These are phyloP conservation scores for Schizotus pectinicornis DNA, from an alignment of 2,888 invertebrate species.

Conservation along the genomic window DNA sequence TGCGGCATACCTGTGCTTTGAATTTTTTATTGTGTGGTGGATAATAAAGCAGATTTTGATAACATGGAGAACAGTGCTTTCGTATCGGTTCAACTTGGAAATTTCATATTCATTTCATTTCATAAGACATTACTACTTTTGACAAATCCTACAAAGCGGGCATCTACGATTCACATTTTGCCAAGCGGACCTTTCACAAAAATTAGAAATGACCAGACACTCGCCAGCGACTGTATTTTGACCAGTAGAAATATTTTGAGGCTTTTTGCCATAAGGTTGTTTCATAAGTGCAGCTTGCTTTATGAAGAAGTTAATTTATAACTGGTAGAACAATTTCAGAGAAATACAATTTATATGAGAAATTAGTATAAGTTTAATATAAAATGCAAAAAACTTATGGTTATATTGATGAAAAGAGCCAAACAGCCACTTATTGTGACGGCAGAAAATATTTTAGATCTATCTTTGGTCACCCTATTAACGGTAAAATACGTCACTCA, in stretches of 20 bases:
- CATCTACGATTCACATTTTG: background rate
- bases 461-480: conserved; percentile 61
- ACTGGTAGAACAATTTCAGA: conserved; percentile 49
- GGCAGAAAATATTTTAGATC: conserved; percentile 59
- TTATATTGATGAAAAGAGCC: conserved; percentile 59
- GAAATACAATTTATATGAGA: conserved; percentile 55
- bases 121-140: background rate
- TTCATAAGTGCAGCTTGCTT: background rate
- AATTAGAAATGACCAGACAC: background rate
- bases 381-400: conserved; percentile 54
- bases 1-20: background rate
- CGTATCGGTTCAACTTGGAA: background rate
- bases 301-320: background rate
- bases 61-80: background rate
- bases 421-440: conserved; percentile 59
- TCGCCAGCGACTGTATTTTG: background rate
- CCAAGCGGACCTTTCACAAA: background rate
- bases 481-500: conserved; percentile 53
- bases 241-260: too few relatives aligned
- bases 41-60: background rate
- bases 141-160: background rate
- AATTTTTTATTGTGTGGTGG: background rate
- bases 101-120: background rate
- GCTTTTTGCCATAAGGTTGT: too few relatives aligned
- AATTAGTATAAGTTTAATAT: conserved; percentile 54